Base-by-base conservation (phyloP, 2,113 vertebrate genomes). In the Ceyx margarethae region DNA sequence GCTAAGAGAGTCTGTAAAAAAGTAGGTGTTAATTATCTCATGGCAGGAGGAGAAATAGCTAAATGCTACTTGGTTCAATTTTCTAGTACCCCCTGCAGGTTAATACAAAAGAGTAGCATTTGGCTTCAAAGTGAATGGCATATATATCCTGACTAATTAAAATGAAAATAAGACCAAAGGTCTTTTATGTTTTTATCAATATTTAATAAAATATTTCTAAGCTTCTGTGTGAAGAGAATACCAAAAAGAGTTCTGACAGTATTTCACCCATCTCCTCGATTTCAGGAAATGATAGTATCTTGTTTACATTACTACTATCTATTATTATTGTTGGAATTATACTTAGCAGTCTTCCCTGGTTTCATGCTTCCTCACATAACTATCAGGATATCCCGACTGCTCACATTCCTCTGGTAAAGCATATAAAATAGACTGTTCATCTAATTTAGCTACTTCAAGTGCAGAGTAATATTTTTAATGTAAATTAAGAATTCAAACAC, bases 41-140 rank as follows among this genome's bases (percentile, higher is more conserved):
- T 82, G 64, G 74, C 64, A 92, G 64, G 46, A 87, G 78, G 43
- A 96, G 81, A 92, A 93, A 89, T 4, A 91, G 60, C 64, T 87
- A 94, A 95, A 87, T 77, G 78, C 74, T 93, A 87, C 91, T 92
- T 77, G 71, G 78, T 92, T 95, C 78, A 69, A 84, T 91, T 96
- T 96, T 91, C 81, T 86, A 89, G 78, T 94, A 94, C 84, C 86
- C 91, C 95, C 96, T 58, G 86, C 91, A 95, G 92, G 54, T 94
- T 95, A 94, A 93, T 91, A 94, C 81, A 95, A 95, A 95, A 89
- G 75, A 91, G 46, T 16, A 89, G 78, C 54, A 85, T 85, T 93
- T 91, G 92, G 81, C 86, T 96, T 96, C 95, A 96, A 96, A 96
- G 92, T 92, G 95, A 95, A 95, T 89, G 86, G 86, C 81, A 93